Evolutionary conservation across 2,888 invertebrate genomes (phyloP), one percentile per base, ranked within the genome.

Genomic region (Xanthorhoe spadicearia): DNA sequence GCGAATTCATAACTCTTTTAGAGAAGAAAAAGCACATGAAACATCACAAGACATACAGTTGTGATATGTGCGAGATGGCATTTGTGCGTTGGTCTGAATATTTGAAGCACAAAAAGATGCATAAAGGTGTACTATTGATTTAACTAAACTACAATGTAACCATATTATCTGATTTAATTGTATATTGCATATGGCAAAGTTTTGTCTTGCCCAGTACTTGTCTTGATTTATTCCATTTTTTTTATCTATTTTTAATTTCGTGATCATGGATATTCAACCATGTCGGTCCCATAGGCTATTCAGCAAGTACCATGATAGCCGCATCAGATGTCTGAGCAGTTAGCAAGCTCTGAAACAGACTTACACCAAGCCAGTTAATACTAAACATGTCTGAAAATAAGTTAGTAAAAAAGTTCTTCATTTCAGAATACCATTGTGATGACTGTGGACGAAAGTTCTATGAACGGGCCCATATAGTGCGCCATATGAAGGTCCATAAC

Each of bases 31-130:
- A 85, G 51, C 95, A 95, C 66, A 82, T 89, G 80, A 78, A 81
- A 61, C 81, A 77, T 13, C 94, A 93, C 58, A 92, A 94, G 74
- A 85, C 82, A 0, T 94, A 94, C 72, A 83, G 80, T 19, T 94
- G 94, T 72, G 79, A 86, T 10, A 82, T 87, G 9, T 95, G 95
- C 75, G 71, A 83, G 0, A 75, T 84, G 55, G 82, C 81, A 56
- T 95, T 95, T 74, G 79, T 82, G 28, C 93, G 89, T 58, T 94
- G 94, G 88, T 85, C 91, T 0, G 84, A 87, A 70, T 86, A 94
- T 51, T 82, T 88, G 32, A 87, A 88, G 23, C 95, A 94, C 74
- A 85, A 81, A 68, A 90, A 84, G 76, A 79, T 85, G 10, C 94
- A 94, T 77, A 69, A 74, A 79, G 84, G 90, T 89, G 56, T 46